Evolutionary conservation across 2,113 vertebrate genomes (phyloP), one percentile per base, ranked within the genome.

Genomic region (Corvus moneduloides): DNA sequence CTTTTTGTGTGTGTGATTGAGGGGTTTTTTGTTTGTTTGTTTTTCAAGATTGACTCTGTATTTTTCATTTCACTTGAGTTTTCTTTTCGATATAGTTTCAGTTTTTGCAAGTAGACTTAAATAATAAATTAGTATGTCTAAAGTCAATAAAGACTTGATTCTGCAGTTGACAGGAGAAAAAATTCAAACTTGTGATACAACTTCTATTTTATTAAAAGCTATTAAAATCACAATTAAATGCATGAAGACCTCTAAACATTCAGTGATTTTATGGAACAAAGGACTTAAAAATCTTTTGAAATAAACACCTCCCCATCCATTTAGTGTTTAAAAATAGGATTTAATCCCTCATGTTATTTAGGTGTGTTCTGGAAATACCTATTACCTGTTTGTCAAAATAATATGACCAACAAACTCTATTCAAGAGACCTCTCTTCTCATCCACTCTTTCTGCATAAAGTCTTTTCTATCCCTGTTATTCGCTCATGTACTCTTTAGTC

Each of bases 1-100:
- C 10, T 28, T 68, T 61, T 56, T 64, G 4, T 68, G 35, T 32
- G 6, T 71, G 28, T 20, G 39, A 24, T 33, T 24, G 19, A 28
- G 21, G 4, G 5, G 3, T 0, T 5, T 9, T 19, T 54, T 37
- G n/a, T 43, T 35, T 48, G 6, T 21, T 48, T 13, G 4, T 51
- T 82, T 55, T 71, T 46, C 12, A 18, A 39, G 6, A 41, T 30
- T 61, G 5, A 81, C 3, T 59, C 4, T n/a, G 3, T 52, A 56
- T 37, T 76, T 84, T 72, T 78, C 0, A 75, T 62, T 87, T 89
- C 3, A 26, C 44, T 82, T 63, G 6, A 61, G 23, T 72, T 73
- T 90, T 81, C 1, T 18, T 76, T 26, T 55, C 41, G 12, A 41
- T 80, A 59, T n/a, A 28, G 24, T 63, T 85, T 17, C 10, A 33